Evolutionary conservation across 2,797 vertebrate genomes (phyloP).

Genomic region (Melanotaenia boesemani): DNA sequence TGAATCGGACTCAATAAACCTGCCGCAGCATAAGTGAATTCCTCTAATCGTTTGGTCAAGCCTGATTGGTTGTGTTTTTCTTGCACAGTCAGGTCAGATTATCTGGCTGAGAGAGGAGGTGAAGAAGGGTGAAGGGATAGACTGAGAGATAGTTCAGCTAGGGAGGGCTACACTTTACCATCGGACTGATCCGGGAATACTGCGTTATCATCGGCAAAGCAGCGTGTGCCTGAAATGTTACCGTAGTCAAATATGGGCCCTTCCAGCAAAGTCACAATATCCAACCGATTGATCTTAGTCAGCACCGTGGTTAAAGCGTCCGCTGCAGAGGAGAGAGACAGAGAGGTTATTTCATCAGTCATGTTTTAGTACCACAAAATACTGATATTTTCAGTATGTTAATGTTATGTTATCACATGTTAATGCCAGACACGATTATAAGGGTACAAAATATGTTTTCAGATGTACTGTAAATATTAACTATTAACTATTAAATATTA

Average conservation of each 20-base stretch:
- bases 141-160: conserved; percentile 84
- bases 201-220: conserved; percentile 99
- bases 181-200: conserved; percentile 97
- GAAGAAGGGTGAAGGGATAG: conserved; percentile 82
- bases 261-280: conserved; percentile 99
- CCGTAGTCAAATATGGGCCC: conserved; percentile 99
- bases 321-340: conserved; percentile 83
- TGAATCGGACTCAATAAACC: conserved; percentile 31
- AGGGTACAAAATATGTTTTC: conserved; percentile 2
- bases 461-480: not conserved
- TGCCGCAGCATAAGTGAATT: conserved; percentile 31
- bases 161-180: conserved; percentile 93
- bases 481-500: too few relatives aligned
- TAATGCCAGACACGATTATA: not conserved
- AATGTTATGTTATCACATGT: not conserved
- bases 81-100: conserved; percentile 63
- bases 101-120: conserved; percentile 78
- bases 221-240: conserved; percentile 99
- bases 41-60: conserved; percentile 40
- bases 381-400: not conserved
- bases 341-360: not conserved
- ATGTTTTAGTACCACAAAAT: not conserved
- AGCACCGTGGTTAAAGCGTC: conserved; percentile 98
- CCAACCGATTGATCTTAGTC: conserved; percentile 99
- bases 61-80: conserved; percentile 65